Evolutionary conservation across 2,797 vertebrate species (phyloP).

Genomic region (Pelochelys cantorii): DNA sequence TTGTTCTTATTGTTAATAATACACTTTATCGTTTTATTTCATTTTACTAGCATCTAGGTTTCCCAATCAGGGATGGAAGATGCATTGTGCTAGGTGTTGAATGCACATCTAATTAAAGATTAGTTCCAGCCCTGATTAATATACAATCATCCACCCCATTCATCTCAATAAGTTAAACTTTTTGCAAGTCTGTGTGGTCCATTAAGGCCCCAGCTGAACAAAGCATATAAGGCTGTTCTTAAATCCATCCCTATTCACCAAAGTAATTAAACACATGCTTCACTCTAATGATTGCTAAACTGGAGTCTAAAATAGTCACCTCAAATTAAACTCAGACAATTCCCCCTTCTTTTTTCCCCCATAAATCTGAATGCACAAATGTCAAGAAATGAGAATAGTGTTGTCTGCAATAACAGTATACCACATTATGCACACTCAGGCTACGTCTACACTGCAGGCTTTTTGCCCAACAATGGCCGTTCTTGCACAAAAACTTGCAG

Average conservation of each 20-base stretch:
- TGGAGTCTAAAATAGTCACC: constrained; percentile 22
- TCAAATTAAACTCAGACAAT: neutral
- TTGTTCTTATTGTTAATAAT: neutral
- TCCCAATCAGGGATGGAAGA: neutral
- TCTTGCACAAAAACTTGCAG: too few species aligned
- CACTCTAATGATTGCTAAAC: constrained; percentile 56
- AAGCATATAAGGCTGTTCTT: constrained; percentile 52
- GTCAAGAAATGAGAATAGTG: neutral
- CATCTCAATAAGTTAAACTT: constrained; percentile 67
- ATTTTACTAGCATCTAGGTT: neutral
- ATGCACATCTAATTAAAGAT: neutral
- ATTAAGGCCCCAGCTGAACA: constrained; percentile 62
- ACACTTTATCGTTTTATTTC: neutral
- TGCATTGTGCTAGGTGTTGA: neutral
- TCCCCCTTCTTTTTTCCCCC: neutral
- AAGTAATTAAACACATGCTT: constrained; percentile 58
- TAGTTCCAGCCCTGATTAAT: constrained; percentile 49
- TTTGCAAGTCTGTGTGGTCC: constrained; percentile 37
- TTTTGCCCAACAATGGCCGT: too few species aligned
- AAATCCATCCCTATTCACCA: constrained; percentile 44
- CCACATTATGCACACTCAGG: neutral
- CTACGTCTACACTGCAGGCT: too few species aligned
- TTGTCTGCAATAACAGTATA: neutral
- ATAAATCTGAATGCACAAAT: neutral
- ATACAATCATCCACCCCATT: constrained; percentile 52